These are phyloP conservation scores for Notarius quadriscutis DNA, from an alignment of 2,113 vertebrate genomes.

Conservation along the genomic window DNA sequence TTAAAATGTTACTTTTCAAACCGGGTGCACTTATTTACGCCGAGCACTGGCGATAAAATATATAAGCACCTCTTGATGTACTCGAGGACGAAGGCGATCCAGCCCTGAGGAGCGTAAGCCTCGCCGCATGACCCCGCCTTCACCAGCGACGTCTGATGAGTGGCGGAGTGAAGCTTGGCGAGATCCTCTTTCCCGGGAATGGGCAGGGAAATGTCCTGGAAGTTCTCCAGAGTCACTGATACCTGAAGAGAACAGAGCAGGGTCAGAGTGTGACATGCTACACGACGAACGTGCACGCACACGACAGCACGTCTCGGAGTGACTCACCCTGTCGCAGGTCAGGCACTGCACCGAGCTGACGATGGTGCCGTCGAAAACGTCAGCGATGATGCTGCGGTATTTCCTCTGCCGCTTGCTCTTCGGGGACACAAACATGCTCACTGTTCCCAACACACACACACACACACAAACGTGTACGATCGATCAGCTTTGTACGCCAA, in stretches of 20 bases:
- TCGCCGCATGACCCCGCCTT: conserved; percentile 96
- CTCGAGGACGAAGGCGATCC: conserved; percentile 95
- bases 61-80: conserved; percentile 92
- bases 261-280: too few species aligned
- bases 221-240: conserved; percentile 95
- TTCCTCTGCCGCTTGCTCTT: conserved; percentile 91
- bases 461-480: not conserved
- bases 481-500: not conserved
- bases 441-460: conserved; percentile 52
- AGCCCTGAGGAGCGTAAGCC: conserved; percentile 92
- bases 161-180: conserved; percentile 94
- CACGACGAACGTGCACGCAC: not conserved
- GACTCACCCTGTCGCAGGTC: conserved; percentile 94
- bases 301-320: not conserved
- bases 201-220: conserved; percentile 97
- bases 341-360: conserved; percentile 97
- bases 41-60: too few species aligned
- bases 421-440: conserved; percentile 74
- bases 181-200: conserved; percentile 99
- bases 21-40: too few species aligned
- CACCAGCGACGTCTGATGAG: conserved; percentile 89
- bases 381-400: conserved; percentile 93
- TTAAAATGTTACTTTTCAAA: too few species aligned
- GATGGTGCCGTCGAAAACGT: conserved; percentile 95
- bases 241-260: conserved; percentile 68